Evolutionary conservation across 2,113 vertebrate species (phyloP), one percentile per base, ranked within the genome.

Genomic region (Callaeas wilsoni): DNA sequence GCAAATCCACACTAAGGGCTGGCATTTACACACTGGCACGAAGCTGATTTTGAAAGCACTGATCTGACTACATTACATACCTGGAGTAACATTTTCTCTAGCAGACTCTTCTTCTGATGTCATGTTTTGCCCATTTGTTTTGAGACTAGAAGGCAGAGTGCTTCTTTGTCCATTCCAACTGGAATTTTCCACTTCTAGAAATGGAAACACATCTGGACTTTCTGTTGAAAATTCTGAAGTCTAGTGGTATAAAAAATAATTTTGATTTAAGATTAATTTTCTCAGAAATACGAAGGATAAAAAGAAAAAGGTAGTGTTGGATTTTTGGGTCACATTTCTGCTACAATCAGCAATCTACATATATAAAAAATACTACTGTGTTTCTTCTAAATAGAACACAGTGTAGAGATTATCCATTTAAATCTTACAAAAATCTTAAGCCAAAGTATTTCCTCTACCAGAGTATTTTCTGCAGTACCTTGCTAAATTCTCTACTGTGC

Each of bases 401-500:
- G 4, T 27, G 29, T 7, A 82, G 15, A 8, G 19, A 59, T 49
- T 59, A 85, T 4, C n/a, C 7, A 73, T 21, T 76, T 55, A 42
- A 71, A 60, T 44, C 22, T 59, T 53, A 81, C 5, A 74, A 37
- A 88, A 90, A 57, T 44, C 32, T 70, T 65, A 79, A 64, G 14
- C 8, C 26, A 64, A 69, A 79, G 15, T 26, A 80, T 73, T 90
- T 79, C 37, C 7, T 75, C 37, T 18, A 30, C 26, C 29, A 18
- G 7, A 77, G 14, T 10, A 32, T 69, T 71, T 82, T 86, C 62
- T 67, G 56, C 30, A 83, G 73, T 97, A 98, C 97, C 97, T 97
- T 96, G 86, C 76, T 95, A 35, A 91, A 39, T 30, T 98, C 91
- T 82, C 52, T 85, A 20, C 29, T 78, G 46, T 46, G 94, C 39